Evolutionary conservation across 2,113 vertebrate genomes (phyloP), one percentile per base, ranked within the genome.

Genomic region (Geococcyx californianus): DNA sequence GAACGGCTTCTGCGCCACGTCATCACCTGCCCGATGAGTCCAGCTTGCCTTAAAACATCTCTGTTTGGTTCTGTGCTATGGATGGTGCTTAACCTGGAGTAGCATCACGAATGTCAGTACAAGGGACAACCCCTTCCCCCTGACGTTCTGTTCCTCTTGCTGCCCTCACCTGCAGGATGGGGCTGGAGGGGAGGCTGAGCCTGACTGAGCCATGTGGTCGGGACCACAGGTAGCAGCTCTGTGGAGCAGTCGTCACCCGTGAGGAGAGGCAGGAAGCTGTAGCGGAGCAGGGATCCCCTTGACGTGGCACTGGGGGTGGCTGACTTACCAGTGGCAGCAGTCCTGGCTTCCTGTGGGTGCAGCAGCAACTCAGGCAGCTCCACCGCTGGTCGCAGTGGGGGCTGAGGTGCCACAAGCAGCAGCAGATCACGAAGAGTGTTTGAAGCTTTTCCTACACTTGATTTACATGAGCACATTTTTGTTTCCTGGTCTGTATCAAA

Each of bases 311-410:
- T 14, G 84, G 80, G 64, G 84, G 78, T 0, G 36, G 87, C 69
- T 60, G 82, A 55, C 6, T 4, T 2, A 68, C 74, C 29, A 2
- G 21, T 42, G 0, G 44, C 59, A 40, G 51, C 66, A 10, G 19
- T 55, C n/a, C n/a, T 45, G 1, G 56, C 13, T 86, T 58, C 88
- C 77, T 17, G 36, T 16, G 80, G 80, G 63, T 56, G 59, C 7
- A 49, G 54, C 0, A 0, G 34, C 44, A 28, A 72, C 36, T 3
- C 10, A 1, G 2, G 28, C 47, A 2, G 1, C 36, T 11, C 63
- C 28, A 2, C 3, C 3, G 19, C 2, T 0, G 7, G 16, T 29
- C 12, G 8, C n/a, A 2, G 49, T 1, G 0, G 16, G 36, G 18
- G 8, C 36, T 2, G 2, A 16, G 51, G 51, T 28, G 45, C 19